phyloP scores from a whole-genome alignment of 2,888 invertebrate genomes.

The Cephus nigrinus region DNA sequence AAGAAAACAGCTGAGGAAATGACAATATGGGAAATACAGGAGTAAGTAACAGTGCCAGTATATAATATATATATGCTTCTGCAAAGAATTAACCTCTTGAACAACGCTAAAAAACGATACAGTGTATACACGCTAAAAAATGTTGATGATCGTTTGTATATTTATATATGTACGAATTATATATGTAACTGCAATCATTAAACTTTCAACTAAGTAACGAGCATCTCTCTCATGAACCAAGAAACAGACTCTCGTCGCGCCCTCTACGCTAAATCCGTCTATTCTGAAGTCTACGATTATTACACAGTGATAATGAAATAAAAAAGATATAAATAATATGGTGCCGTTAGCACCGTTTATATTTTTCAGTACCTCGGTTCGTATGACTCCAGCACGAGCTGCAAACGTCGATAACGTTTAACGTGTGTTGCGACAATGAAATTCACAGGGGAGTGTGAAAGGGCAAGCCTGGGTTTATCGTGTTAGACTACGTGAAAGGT shows the following conservation, averaged over 20 bases:
- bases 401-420: slow-evolving; percentile 46
- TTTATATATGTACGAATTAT: slow-evolving; percentile 13
- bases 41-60: slow-evolving; percentile 8
- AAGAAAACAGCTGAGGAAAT: slow-evolving; percentile 15
- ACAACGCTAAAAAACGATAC: slow-evolving; percentile 9
- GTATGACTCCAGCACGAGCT: slow-evolving; percentile 47
- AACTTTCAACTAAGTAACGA: neutral
- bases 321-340: too few relatives aligned
- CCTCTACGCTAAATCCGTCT: neutral
- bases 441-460: neutral
- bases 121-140: slow-evolving; percentile 22
- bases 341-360: slow-evolving; percentile 13
- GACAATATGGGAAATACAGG: slow-evolving; percentile 17
- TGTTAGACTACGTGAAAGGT: neutral
- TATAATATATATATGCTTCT: neutral
- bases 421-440: neutral
- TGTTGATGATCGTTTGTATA: slow-evolving; percentile 19
- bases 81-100: neutral
- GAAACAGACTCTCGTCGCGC: neutral
- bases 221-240: neutral
- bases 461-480: neutral
- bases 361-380: slow-evolving; percentile 42
- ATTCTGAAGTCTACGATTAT: neutral
- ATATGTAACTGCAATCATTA: slow-evolving; percentile 11
- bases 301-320: neutral